Conservation (phyloP, 1,140 invertebrate genomes). For the Caerostris darwini region DNA sequence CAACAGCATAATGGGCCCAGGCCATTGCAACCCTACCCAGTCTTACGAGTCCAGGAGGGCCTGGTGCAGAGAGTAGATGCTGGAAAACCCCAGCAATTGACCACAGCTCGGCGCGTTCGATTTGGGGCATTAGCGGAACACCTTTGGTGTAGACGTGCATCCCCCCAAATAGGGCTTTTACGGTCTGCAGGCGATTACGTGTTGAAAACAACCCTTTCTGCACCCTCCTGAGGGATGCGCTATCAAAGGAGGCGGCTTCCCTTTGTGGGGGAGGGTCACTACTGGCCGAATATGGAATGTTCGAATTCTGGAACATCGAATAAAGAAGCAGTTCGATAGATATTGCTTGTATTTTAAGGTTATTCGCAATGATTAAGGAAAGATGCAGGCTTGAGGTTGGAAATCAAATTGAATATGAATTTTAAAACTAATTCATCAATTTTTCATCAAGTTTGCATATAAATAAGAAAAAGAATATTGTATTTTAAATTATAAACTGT, state of each 20-base stretch:
- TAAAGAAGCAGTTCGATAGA: background rate
- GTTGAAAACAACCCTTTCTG: constrained; percentile 74
- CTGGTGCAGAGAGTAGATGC: background rate
- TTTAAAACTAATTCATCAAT: too few species aligned
- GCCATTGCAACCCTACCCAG: background rate
- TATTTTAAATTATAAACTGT: too few species aligned
- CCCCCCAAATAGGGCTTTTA: constrained; percentile 60
- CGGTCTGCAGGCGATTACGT: constrained; percentile 68
- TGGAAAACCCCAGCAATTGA: constrained; percentile 65
- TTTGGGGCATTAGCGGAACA: constrained; percentile 75
- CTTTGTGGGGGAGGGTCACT: background rate
- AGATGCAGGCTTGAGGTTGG: too few species aligned
- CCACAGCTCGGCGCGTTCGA: constrained; percentile 74
- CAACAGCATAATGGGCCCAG: background rate
- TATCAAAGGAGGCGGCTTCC: constrained; percentile 27
- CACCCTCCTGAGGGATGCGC: constrained; percentile 54
- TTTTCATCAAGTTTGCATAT: too few species aligned
- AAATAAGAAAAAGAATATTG: too few species aligned
- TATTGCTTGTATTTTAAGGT: too few species aligned
- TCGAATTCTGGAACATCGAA: background rate
- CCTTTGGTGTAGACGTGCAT: constrained; percentile 68
- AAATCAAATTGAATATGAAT: too few species aligned
- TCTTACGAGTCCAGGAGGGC: background rate
- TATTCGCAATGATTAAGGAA: too few species aligned
- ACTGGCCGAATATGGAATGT: background rate